Percentiles rank a stretch among this genome's conserved stretches.
Evolutionary conservation across 2,113 vertebrate genomes (phyloP).

Genomic region (Atractosteus spatula): DNA sequence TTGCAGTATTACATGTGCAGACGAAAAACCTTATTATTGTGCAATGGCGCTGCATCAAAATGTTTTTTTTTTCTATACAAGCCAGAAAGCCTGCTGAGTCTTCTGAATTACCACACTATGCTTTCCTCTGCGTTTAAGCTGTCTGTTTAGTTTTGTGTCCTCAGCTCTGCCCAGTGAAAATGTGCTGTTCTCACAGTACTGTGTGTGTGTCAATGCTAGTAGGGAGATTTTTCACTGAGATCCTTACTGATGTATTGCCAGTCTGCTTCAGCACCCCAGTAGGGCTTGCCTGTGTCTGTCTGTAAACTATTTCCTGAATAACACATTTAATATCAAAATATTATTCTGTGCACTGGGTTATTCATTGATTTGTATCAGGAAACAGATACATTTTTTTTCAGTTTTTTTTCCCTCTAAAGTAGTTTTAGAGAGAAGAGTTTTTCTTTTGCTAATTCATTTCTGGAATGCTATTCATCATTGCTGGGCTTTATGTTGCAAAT

Average conservation of each 20-base stretch:
- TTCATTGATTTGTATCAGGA: slow-evolving; percentile 50
- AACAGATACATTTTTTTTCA: slow-evolving; percentile 28
- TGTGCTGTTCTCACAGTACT: background rate
- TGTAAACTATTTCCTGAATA: slow-evolving; percentile 52
- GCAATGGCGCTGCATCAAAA: too few relatives aligned
- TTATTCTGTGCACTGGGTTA: slow-evolving; percentile 35
- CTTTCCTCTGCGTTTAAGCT: too few relatives aligned
- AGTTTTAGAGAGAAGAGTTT: slow-evolving; percentile 15
- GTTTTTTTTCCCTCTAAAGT: slow-evolving; percentile 12
- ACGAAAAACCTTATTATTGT: too few relatives aligned
- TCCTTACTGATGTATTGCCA: slow-evolving; percentile 46
- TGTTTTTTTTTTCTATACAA: too few relatives aligned
- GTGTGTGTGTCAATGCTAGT: slow-evolving; percentile 36
- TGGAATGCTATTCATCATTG: background rate
- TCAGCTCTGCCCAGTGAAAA: background rate
- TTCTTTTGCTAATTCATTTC: slow-evolving; percentile 17
- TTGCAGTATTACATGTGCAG: too few relatives aligned
- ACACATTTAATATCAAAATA: slow-evolving; percentile 54
- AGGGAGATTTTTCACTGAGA: slow-evolving; percentile 31
- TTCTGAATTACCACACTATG: too few relatives aligned
- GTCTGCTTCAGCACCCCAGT: slow-evolving; percentile 40
- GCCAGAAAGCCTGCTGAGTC: too few relatives aligned
- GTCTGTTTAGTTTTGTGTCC: too few relatives aligned
- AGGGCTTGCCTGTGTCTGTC: slow-evolving; percentile 40
- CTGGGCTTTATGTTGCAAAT: background rate